A percentile compares a stretch with the other conserved stretches of the same genome.
Evolutionary conservation across 2,113 vertebrate genomes (phyloP).

Genomic region (Microtus richardsoni): DNA sequence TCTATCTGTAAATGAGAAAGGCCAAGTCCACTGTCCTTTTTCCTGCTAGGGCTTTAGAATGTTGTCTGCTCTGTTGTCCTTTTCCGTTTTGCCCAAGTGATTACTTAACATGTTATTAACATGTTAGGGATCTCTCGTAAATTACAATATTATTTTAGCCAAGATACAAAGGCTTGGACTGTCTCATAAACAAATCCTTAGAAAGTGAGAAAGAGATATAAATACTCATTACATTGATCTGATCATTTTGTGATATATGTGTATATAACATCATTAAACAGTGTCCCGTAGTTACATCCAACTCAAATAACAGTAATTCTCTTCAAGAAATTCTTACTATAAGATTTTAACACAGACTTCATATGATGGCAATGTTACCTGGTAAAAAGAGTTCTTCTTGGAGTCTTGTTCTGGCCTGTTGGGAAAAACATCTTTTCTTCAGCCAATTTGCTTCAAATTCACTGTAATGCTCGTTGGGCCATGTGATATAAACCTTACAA

Average conservation of each 20-base stretch:
- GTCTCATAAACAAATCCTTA: neutral
- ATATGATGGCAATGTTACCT: constrained; percentile 83
- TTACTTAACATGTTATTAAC: neutral
- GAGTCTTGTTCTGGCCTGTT: constrained; percentile 89
- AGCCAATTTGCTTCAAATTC: constrained; percentile 94
- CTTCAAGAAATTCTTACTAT: neutral
- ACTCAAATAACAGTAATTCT: neutral
- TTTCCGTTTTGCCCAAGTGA: neutral
- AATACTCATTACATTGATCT: neutral
- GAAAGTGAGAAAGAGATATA: neutral
- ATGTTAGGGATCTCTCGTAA: neutral
- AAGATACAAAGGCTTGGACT: neutral
- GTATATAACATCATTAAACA: neutral
- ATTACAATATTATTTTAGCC: neutral
- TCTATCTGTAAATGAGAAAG: neutral
- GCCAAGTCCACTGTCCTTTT: neutral
- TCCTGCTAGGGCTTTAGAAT: neutral
- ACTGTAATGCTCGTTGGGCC: constrained; percentile 94
- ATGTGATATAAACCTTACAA: constrained; percentile 90
- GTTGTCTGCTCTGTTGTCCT: neutral
- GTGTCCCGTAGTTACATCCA: neutral
- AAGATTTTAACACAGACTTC: neutral
- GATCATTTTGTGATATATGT: neutral
- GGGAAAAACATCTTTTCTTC: constrained; percentile 94
- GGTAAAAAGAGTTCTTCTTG: constrained; percentile 92